Evolutionary conservation across 2,113 vertebrate species (phyloP), one percentile per base, ranked within the genome.

Genomic region (Alligator sinensis): DNA sequence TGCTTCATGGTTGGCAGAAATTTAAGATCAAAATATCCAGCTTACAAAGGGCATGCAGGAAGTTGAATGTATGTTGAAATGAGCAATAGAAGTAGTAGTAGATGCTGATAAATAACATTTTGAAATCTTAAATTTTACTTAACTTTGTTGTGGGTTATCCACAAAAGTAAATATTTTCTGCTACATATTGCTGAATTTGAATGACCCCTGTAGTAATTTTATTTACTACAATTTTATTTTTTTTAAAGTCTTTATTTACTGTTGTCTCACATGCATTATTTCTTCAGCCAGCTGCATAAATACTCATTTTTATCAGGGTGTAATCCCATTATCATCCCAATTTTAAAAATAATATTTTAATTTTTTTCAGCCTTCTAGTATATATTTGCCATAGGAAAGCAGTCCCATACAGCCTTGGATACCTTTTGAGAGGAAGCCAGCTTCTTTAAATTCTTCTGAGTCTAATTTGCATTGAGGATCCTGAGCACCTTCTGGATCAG

Each of bases 361-460:
- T 14, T 76, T 74, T 15, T 17, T 92, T 94, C 62, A 79, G 9
- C 22, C 13, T 9, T 82, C 25, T 21, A 1, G 1, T 60, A 25
- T 0, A 0, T 0, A 38, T 38, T 0, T 63, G 22, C 74, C 47
- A 34, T 61, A 60, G 54, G 66, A 82, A 58, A 75, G 55, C 47
- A 84, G 25, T 4, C 6, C 27, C 3, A 0, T 57, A 30, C n/a
- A 54, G 27, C 19, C 4, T 5, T 2, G 2, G 34, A 27, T 12
- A 85, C 21, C 19, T 54, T 30, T 25, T 0, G 4, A 77, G 18
- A 87, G 3, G 55, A 22, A 28, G 5, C 24, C 24, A 77, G 11
- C 13, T 7, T 22, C 27, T 62, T 78, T 38, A 38, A 72, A 18
- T 72, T 21, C 47, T 47, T 89, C 5, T 19, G n/a, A 18, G 3